These are phyloP conservation scores for Chaenogobius annularis DNA, from an alignment of 2,113 vertebrate species.

Conservation along the genomic window DNA sequence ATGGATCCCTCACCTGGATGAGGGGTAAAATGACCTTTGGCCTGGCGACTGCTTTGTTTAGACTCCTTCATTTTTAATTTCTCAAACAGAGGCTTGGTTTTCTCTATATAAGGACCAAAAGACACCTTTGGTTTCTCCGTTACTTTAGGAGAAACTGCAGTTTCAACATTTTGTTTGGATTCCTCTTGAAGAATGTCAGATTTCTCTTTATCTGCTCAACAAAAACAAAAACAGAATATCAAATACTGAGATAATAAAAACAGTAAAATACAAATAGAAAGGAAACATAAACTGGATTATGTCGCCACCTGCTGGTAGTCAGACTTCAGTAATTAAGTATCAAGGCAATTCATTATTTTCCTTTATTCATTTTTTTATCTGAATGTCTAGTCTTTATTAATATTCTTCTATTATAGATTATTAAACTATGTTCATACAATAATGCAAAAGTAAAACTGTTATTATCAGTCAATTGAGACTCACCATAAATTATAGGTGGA, in stretches of 20 bases:
- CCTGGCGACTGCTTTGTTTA: conserved; percentile 33
- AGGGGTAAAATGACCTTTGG: conserved; percentile 56
- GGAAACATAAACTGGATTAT: conserved; percentile 6
- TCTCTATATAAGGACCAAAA: conserved; percentile 52
- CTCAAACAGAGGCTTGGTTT: conserved; percentile 22
- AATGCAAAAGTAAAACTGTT: neutral
- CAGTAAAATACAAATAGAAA: neutral
- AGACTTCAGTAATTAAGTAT: neutral
- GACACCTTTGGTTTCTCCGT: conserved; percentile 56
- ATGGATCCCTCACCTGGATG: conserved; percentile 62
- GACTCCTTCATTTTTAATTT: conserved; percentile 41
- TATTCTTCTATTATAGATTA: neutral
- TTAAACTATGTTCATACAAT: neutral
- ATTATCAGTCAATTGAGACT: neutral
- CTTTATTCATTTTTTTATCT: neutral
- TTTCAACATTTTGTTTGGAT: conserved; percentile 20
- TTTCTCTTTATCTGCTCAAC: conserved; percentile 39
- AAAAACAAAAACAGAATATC: conserved; percentile 30
- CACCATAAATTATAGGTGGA: conserved; percentile 48
- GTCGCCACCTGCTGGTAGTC: conserved; percentile 54
- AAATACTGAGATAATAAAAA: neutral
- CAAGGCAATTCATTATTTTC: neutral
- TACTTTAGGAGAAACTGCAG: conserved; percentile 31
- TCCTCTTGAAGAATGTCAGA: conserved; percentile 32
- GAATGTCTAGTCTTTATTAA: neutral